phyloP scores from a whole-genome alignment of 2,113 vertebrate genomes.

The Oncorhynchus mykiss region DNA sequence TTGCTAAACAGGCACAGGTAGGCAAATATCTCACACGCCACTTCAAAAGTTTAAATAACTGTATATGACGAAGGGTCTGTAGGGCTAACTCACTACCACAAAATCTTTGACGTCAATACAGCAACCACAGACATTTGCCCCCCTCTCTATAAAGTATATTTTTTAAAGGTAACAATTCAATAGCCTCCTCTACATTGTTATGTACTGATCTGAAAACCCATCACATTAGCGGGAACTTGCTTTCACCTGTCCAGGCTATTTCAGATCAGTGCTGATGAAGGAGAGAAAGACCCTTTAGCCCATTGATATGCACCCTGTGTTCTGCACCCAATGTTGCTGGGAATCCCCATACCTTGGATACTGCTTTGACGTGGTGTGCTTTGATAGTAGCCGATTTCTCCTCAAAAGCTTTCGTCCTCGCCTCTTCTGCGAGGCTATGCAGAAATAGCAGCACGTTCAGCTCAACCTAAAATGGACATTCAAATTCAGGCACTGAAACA shows the following conservation, averaged over 20 bases:
- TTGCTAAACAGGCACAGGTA: too few species aligned
- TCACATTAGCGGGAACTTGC: too few species aligned
- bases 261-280: background rate
- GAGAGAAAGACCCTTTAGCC: background rate
- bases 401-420: conserved; percentile 67
- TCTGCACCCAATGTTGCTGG: background rate
- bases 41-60: too few species aligned
- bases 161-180: too few species aligned
- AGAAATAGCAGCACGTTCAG: conserved; percentile 65
- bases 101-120: too few species aligned
- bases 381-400: conserved; percentile 67
- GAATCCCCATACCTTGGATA: conserved; percentile 59
- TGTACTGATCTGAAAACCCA: background rate
- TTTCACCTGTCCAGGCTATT: too few species aligned
- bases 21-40: too few species aligned
- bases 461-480: conserved; percentile 52
- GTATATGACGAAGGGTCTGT: too few species aligned
- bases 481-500: background rate
- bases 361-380: conserved; percentile 62
- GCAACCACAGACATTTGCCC: too few species aligned
- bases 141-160: too few species aligned
- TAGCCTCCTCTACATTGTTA: background rate
- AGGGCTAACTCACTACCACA: too few species aligned
- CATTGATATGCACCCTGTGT: background rate
- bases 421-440: conserved; percentile 67